Base-by-base conservation (phyloP, 2,797 vertebrate genomes). In the Serranus cabrilla region DNA sequence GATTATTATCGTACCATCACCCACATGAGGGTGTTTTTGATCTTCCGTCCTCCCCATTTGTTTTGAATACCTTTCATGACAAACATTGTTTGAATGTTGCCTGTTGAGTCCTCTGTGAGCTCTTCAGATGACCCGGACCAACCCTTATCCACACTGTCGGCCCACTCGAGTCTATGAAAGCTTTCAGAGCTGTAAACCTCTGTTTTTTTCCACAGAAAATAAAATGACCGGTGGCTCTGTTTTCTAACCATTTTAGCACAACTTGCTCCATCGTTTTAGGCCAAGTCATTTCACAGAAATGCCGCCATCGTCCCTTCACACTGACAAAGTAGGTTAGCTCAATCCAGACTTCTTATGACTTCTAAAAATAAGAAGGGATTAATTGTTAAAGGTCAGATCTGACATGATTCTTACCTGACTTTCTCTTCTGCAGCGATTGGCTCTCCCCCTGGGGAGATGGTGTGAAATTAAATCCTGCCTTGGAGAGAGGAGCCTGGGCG, bases 311-410 rank as follows among this genome's bases (percentile, higher is more conserved):
- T 81, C 72, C 70, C 71, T 59, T 82, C 54, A 71, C 62, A 64
- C 63, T 46, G 64, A 71, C 75, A 89, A 92, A 91, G 81, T 92
- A 89, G 91, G 91, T 89, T 92, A 93, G 71, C 89, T 74, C 56
- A 75, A 87, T 86, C 67, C 79, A 71, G 69, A 78, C 79, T 64
- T 82, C 84, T 83, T 84, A 60, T 71, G 70, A 74, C 73, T 77
- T 91, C 93, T 94, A 94, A 93, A 94, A 93, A 94, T 94, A 94
- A 84, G 71, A 64, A 51, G 78, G 86, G 91, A 93, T 93, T 94
- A 93, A 94, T 94, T 93, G 91, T 85, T 74, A 91, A 93, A 94
- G 93, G 92, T 94, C 91, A 92, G 69, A 89, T 91, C 85, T 91
- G 89, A 90, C 83, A 90, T 83, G 86, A 90, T 91, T 94, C 86